Evolutionary conservation across 2,888 invertebrate genomes (phyloP).

Genomic region (Eustalomyia histrio): DNA sequence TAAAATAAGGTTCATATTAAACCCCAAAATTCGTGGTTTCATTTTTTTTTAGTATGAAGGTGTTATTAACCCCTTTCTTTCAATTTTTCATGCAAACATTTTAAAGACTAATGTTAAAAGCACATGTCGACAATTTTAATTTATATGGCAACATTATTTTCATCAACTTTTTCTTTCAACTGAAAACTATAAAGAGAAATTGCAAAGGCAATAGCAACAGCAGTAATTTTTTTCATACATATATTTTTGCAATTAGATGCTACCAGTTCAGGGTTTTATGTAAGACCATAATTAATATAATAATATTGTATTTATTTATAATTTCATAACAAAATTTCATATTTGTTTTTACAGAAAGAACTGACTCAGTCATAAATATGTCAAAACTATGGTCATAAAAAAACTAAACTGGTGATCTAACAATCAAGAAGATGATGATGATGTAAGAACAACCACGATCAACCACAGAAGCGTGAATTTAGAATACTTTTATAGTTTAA

Average conservation of each 20-base stretch:
- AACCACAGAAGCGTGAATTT: slow-evolving; percentile 1
- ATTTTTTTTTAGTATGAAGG: no score
- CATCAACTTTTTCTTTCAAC: slow-evolving; percentile 30
- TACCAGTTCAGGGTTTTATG: neutral
- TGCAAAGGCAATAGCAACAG: slow-evolving; percentile 21
- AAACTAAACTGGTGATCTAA: slow-evolving; percentile 12
- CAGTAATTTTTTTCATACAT: neutral
- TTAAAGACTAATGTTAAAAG: no score
- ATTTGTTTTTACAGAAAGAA: no score
- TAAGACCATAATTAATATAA: neutral
- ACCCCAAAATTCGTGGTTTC: no score
- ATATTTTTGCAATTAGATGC: slow-evolving; percentile 1
- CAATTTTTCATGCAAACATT: no score
- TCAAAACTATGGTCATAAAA: slow-evolving; percentile 48
- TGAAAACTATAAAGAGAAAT: slow-evolving; percentile 19
- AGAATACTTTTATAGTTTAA: neutral
- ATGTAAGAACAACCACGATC: slow-evolving; percentile 22
- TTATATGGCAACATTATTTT: slow-evolving; percentile 25
- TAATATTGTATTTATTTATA: no score
- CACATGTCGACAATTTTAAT: no score
- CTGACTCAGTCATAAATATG: slow-evolving; percentile 41
- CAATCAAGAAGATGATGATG: slow-evolving; percentile 32
- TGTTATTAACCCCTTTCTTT: no score
- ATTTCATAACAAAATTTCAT: no score
- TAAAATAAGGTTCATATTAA: no score